A percentile compares a stretch with the other conserved stretches of the same genome.
These are phyloP conservation scores for Lucifuga dentata DNA, from an alignment of 2,113 vertebrate species.

Conservation along the genomic window DNA sequence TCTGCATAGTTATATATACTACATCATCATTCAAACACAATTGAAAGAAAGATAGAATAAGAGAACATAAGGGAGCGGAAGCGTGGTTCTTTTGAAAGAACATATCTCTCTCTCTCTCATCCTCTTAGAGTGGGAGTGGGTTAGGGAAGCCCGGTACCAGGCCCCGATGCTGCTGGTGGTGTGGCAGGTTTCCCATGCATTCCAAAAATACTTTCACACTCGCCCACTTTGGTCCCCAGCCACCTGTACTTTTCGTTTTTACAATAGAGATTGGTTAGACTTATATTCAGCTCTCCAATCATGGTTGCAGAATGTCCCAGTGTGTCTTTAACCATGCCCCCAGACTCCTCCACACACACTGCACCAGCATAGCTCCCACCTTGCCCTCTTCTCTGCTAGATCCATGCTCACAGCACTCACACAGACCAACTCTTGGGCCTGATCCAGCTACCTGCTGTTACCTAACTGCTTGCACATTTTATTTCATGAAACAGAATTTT, in stretches of 20 bases:
- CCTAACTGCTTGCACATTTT: constrained; percentile 67
- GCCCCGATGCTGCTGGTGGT: constrained; percentile 79
- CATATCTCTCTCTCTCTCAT: constrained; percentile 72
- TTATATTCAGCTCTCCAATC: constrained; percentile 71
- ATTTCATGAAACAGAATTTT: constrained; percentile 21
- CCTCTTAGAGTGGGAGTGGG: constrained; percentile 82
- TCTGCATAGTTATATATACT: constrained; percentile 75
- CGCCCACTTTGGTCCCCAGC: constrained; percentile 85
- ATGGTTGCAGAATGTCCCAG: constrained; percentile 79
- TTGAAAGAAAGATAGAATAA: constrained; percentile 65
- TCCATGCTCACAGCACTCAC: constrained; percentile 61
- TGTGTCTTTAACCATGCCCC: constrained; percentile 74
- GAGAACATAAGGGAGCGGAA: constrained; percentile 75
- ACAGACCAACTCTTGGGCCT: constrained; percentile 66
- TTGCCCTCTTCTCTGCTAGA: constrained; percentile 71
- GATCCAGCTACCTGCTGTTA: constrained; percentile 80
- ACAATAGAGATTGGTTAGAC: constrained; percentile 77
- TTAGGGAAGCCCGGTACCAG: constrained; percentile 85
- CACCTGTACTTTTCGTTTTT: constrained; percentile 77
- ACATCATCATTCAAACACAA: constrained; percentile 71
- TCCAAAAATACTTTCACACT: constrained; percentile 85
- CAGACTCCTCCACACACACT: constrained; percentile 75
- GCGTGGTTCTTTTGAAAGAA: constrained; percentile 78
- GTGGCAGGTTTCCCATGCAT: constrained; percentile 84
- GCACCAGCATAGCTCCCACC: constrained; percentile 60